A percentile compares a stretch with the other conserved stretches of the same genome.
Conservation (phyloP, 2,113 vertebrate genomes). For the Acinonyx jubatus region DNA sequence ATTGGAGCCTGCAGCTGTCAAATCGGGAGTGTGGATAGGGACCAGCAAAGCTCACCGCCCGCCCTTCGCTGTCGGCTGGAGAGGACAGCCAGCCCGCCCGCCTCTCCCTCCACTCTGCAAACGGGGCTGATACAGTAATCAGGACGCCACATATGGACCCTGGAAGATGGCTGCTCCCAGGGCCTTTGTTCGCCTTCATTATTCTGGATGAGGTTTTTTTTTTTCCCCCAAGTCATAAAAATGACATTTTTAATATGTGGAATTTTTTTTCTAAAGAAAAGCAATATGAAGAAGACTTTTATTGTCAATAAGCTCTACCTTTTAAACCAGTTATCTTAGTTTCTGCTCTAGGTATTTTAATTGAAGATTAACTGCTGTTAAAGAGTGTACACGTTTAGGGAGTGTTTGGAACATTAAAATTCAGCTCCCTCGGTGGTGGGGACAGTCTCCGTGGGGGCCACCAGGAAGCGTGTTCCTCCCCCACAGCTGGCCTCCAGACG, state of each 20-base stretch:
- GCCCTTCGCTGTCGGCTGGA: slow-evolving; percentile 69
- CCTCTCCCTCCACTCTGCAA: slow-evolving; percentile 76
- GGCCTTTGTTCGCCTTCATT: slow-evolving; percentile 87
- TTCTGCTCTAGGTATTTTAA: slow-evolving; percentile 90
- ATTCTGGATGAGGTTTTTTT: slow-evolving; percentile 83
- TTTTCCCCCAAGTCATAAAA: slow-evolving; percentile 84
- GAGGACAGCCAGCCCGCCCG: slow-evolving; percentile 65
- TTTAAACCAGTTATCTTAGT: slow-evolving; percentile 88
- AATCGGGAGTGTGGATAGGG: slow-evolving; percentile 76
- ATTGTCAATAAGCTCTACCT: slow-evolving; percentile 88
- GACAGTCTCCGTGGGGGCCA: background rate
- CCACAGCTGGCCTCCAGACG: rapidly evolving
- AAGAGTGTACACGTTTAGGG: slow-evolving; percentile 85
- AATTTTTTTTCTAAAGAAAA: slow-evolving; percentile 80
- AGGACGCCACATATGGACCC: slow-evolving; percentile 84
- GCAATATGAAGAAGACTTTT: slow-evolving; percentile 83
- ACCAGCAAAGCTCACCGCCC: slow-evolving; percentile 67
- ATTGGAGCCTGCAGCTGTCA: slow-evolving; percentile 77
- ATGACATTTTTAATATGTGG: slow-evolving; percentile 89
- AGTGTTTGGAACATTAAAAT: slow-evolving; percentile 80
- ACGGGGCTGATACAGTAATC: slow-evolving; percentile 84
- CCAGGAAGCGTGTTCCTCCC: background rate
- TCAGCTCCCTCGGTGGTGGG: slow-evolving; percentile 72
- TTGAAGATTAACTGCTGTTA: slow-evolving; percentile 89
- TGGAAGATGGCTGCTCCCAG: slow-evolving; percentile 83